Evolutionary conservation across 2,888 invertebrate genomes (phyloP).

Genomic region (Ochlodes sylvanus): DNA sequence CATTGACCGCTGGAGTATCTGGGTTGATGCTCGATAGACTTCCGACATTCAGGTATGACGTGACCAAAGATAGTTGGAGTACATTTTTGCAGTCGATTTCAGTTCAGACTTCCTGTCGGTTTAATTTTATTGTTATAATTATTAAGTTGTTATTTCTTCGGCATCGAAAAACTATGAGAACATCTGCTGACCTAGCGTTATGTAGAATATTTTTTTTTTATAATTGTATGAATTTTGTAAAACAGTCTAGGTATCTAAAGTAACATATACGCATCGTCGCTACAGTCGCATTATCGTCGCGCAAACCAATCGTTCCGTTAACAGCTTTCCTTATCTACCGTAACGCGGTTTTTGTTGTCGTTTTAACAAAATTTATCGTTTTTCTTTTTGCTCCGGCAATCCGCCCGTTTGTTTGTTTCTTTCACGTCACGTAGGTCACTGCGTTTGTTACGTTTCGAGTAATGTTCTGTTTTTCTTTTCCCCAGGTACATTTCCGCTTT

Average conservation of each 20-base stretch:
- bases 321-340: conserved; percentile 53
- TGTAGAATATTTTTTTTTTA: too few relatives aligned
- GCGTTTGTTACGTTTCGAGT: conserved; percentile 59
- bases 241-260: too few relatives aligned
- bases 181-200: too few relatives aligned
- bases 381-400: conserved; percentile 64
- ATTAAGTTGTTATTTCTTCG: too few relatives aligned
- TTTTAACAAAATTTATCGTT: conserved; percentile 77
- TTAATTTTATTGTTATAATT: too few relatives aligned
- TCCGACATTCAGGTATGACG: not conserved
- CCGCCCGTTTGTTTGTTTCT: conserved; percentile 57
- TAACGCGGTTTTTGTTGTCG: conserved; percentile 65
- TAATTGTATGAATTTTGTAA: too few relatives aligned
- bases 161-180: too few relatives aligned
- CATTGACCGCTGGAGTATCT: conserved; percentile 47
- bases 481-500: conserved; percentile 43
- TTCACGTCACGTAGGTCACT: conserved; percentile 61
- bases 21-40: not conserved
- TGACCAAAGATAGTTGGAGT: conserved; percentile 35
- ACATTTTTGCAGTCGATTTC: too few relatives aligned
- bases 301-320: conserved; percentile 43
- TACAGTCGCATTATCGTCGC: conserved; percentile 1
- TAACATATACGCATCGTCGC: not conserved
- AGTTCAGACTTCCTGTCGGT: too few relatives aligned
- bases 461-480: conserved; percentile 49